phyloP scores from a whole-genome alignment of 2,888 invertebrate genomes.

The Brenthis daphne region DNA sequence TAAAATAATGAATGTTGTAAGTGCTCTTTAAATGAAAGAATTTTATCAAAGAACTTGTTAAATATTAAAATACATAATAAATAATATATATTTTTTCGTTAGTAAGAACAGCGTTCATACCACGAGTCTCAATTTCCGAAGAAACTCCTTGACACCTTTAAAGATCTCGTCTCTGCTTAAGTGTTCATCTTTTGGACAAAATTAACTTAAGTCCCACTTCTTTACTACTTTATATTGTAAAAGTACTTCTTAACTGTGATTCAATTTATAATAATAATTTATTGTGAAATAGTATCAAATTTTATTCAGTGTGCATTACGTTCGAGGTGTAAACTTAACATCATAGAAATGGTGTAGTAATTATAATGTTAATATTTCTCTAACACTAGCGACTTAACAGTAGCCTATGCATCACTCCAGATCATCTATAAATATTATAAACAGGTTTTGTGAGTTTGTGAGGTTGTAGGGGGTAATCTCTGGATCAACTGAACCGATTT shows the following conservation, averaged over 20 bases:
- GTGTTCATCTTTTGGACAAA: constrained; percentile 53
- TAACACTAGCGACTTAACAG: no score
- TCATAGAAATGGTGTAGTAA: neutral
- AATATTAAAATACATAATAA: neutral
- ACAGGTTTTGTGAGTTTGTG: no score
- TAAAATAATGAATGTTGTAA: no score
- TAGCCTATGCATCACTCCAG: no score
- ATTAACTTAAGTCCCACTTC: constrained; percentile 52
- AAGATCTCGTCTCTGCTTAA: constrained; percentile 58
- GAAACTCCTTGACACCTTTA: constrained; percentile 57
- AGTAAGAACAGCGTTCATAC: constrained; percentile 5
- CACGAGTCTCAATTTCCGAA: constrained; percentile 49
- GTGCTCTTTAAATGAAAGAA: no score
- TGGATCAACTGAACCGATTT: no score
- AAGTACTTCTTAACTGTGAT: constrained; percentile 7
- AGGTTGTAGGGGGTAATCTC: no score
- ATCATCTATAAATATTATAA: no score
- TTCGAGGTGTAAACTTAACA: neutral
- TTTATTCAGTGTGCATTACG: neutral
- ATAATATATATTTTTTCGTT: neutral
- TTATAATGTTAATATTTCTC: no score
- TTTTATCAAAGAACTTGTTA: neutral
- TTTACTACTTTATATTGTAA: constrained; percentile 40
- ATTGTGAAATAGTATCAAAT: constrained; percentile 2
- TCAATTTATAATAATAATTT: neutral